Base-by-base conservation (phyloP, 23 tunicate genomes). In the Styela clava region DNA sequence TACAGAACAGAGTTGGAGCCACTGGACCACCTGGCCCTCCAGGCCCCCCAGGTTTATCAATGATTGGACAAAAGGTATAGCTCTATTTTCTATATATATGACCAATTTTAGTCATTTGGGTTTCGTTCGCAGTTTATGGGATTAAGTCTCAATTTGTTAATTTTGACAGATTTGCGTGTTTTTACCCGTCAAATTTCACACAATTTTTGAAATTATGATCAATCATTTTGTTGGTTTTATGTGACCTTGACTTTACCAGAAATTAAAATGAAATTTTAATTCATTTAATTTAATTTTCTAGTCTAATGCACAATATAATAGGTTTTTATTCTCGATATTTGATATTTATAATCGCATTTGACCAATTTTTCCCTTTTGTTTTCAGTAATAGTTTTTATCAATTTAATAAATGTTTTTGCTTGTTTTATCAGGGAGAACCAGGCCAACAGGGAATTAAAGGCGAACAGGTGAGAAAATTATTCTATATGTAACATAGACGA, bases 21-120 rank as follows among this genome's bases (percentile, higher is more conserved):
- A 18, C 24, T 18, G 71, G 71, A 67, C 71, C 71, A 25, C 71
- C 71, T 1, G 71, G 71, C 16, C 71, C 71, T 19, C 31, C 71
- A 27, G 71, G 71, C 30, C 31, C 71, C 19, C 2, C 71, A 0
- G 71, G 71, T 67, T 0, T 29, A 0, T 44, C 56, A 12, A 44
- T 44, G 56, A 44, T 44, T 44, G 56, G 56, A 44, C 56, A 44
- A 44, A 44, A 44, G 56, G 56, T 44, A n/a, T n/a, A n/a, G n/a
- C n/a, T n/a, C n/a, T n/a, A n/a, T n/a, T n/a, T n/a, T n/a, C n/a
- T n/a, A n/a, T n/a, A n/a, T n/a, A n/a, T n/a, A n/a, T n/a, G n/a
- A n/a, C n/a, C n/a, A n/a, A n/a, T n/a, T n/a, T n/a, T n/a, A n/a
- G n/a, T n/a, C n/a, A n/a, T n/a, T n/a, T n/a, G n/a, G n/a, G n/a